Evolutionary conservation across 1,140 invertebrate genomes (phyloP).

Genomic region (Aphelenchoides fujianensis): DNA sequence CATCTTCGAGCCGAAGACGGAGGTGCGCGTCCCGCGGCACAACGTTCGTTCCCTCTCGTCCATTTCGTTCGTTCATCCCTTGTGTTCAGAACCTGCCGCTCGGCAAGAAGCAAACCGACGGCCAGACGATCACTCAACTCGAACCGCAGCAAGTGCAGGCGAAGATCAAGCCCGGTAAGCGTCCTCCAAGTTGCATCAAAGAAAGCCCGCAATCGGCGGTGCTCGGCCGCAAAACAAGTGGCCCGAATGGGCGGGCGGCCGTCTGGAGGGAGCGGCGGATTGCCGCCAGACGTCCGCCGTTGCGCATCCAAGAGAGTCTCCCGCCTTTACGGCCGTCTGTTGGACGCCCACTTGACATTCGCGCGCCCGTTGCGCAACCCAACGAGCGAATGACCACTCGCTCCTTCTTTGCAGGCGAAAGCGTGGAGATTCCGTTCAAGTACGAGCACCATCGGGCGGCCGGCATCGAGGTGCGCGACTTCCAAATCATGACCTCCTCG

Average conservation of each 20-base stretch:
- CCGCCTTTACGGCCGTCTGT: no score
- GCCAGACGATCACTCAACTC: constrained; percentile 48
- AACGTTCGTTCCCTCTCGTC: constrained; percentile 34
- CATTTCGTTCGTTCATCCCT: constrained; percentile 18
- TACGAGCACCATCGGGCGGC: constrained; percentile 49
- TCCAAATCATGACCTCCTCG: constrained; percentile 53
- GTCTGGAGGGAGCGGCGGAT: not conserved
- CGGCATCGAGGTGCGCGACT: constrained; percentile 45
- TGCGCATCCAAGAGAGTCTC: not conserved
- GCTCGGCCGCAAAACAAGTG: not conserved
- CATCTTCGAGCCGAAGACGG: constrained; percentile 50
- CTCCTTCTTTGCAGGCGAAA: constrained; percentile 49
- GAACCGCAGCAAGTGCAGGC: constrained; percentile 58
- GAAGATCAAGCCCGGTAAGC: constrained; percentile 51
- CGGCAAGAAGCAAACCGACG: constrained; percentile 44
- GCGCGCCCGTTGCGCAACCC: not conserved
- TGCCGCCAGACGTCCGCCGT: not conserved
- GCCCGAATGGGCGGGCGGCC: not conserved
- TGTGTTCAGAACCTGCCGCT: constrained; percentile 54
- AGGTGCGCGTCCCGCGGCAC: constrained; percentile 49
- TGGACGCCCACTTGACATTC: not conserved
- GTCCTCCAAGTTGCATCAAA: not conserved
- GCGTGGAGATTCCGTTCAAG: constrained; percentile 55
- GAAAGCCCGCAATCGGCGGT: not conserved
- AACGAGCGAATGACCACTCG: constrained; percentile 6